phyloP scores from a whole-genome alignment of 2,888 invertebrate genomes.

The Antitype chi region DNA sequence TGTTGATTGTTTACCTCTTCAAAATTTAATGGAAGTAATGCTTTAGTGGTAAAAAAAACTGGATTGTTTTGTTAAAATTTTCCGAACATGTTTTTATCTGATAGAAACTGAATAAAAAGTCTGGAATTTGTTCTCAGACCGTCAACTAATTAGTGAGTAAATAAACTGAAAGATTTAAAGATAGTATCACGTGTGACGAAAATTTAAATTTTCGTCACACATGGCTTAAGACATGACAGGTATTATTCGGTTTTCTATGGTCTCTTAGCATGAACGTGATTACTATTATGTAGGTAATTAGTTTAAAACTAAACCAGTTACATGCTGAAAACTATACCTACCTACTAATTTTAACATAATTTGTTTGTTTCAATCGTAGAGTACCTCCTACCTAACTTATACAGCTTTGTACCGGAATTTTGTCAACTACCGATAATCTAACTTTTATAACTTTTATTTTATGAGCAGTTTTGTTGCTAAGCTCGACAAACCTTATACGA shows the following conservation, averaged over 20 bases:
- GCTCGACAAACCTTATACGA: background rate
- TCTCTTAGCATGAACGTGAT: background rate
- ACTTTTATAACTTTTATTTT: too few relatives aligned
- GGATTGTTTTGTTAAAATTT: background rate
- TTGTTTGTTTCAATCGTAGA: background rate
- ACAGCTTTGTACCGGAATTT: background rate
- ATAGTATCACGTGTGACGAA: background rate
- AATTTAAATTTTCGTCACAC: background rate
- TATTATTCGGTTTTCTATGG: constrained; percentile 4
- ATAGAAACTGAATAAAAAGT: background rate
- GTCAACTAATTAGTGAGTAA: background rate
- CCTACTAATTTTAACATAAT: background rate
- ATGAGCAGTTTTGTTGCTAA: background rate
- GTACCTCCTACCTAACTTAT: background rate
- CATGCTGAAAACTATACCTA: background rate
- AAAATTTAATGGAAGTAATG: background rate
- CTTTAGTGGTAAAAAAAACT: background rate
- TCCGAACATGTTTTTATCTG: background rate
- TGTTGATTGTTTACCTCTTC: constrained; percentile 24
- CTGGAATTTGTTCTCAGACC: background rate
- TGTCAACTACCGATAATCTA: too few relatives aligned
- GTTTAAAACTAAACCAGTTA: background rate
- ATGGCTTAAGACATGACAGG: background rate
- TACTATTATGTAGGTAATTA: background rate
- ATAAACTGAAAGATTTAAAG: background rate